Base-by-base conservation (phyloP, 2,797 vertebrate species). In the Anguilla megastoma region DNA sequence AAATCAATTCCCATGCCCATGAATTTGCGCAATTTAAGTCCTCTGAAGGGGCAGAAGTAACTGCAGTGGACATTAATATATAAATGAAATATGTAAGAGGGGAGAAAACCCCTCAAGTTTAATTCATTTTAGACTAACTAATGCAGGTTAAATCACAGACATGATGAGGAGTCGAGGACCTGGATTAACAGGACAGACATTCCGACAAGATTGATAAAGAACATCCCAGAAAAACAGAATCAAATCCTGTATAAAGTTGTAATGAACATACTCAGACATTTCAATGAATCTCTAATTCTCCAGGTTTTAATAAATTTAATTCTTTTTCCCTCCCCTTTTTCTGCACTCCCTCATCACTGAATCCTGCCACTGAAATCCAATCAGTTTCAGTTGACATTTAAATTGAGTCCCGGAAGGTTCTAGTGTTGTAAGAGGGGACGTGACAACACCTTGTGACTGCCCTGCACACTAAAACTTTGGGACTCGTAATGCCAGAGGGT, bases 321-420 rank as follows among this genome's bases (percentile, higher is more conserved):
- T 84, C 10, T 56, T 18, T 56, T 54, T 27, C 50, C 50, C 52
- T 58, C 83, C n/a, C 85, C 52, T 8, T 21, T 41, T 63, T 54
- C 21, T 56, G 41, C 84, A 85, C 85, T 60, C 2, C 80, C 85
- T 85, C 3, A 48, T 87, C 58, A 93, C 93, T 93, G 91, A 90
- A 90, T 93, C 92, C 89, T 54, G 86, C 36, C 0, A 18, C 91
- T 90, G 91, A 91, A 94, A 94, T 93, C 91, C 93, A 94, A 93
- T 93, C 92, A 92, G 91, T 93, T 92, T 94, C 92, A 92, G 95
- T 94, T 95, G 92, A 95, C 93, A 95, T 94, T 95, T 95, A 95
- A 94, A 95, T 94, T 89, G 89, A 93, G 87, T 93, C 92, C 92
- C 92, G 88, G 89, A 84, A 89, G 90, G 90, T 86, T 69, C 86